Evolutionary conservation across 2,888 invertebrate genomes (phyloP).

Genomic region (Synergus gifuensis): DNA sequence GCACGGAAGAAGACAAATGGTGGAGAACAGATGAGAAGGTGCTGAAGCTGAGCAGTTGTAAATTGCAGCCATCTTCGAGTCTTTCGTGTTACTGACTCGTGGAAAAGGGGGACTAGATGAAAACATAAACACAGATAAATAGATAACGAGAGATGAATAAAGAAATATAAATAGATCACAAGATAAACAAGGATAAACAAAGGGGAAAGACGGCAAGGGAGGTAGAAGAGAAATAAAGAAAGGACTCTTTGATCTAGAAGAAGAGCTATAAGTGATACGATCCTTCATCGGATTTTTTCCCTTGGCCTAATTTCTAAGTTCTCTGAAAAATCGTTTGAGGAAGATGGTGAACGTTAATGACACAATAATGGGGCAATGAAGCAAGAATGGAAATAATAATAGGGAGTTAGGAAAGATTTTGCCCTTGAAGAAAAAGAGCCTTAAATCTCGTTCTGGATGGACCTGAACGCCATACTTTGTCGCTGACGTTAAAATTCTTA

Average conservation of each 20-base stretch:
- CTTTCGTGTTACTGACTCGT: not conserved
- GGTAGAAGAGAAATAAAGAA: not conserved
- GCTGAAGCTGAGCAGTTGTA: slow-evolving; percentile 39
- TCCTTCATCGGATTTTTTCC: not conserved
- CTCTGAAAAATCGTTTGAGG: not conserved
- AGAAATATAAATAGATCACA: not conserved
- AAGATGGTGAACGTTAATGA: not conserved
- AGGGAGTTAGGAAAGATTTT: not conserved
- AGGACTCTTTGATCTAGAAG: not conserved
- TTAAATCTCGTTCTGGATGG: slow-evolving; percentile 10
- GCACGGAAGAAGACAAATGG: slow-evolving; percentile 33
- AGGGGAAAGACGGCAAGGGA: not conserved
- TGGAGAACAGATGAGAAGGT: slow-evolving; percentile 39
- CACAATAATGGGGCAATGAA: not conserved
- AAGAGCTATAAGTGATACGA: not conserved
- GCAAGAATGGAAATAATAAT: not conserved
- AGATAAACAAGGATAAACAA: slow-evolving; percentile 1
- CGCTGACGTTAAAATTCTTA: slow-evolving; percentile 20
- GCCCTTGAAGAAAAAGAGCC: not conserved
- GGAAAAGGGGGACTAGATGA: not conserved
- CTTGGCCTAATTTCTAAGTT: not conserved
- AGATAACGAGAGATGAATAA: not conserved
- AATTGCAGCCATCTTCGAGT: slow-evolving; percentile 27
- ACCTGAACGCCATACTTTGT: not conserved
- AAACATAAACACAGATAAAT: slow-evolving; percentile 20